A percentile compares a stretch with the other conserved stretches of the same genome.
Conservation (phyloP, 2,888 invertebrate species). For the Rambutsinella grinnellia region DNA sequence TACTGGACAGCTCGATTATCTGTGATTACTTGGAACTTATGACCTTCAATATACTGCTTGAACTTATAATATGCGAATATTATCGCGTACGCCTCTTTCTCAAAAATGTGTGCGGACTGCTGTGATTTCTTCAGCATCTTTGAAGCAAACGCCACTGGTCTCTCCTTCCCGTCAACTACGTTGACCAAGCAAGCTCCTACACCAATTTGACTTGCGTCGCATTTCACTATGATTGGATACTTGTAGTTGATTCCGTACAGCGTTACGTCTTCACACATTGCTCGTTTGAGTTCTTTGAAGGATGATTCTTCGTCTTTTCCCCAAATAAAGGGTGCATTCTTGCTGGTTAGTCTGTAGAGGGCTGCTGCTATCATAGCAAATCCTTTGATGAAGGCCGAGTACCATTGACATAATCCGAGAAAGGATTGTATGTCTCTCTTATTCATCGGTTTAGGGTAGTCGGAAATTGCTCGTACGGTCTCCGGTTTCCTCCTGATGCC, state of each 20-base stretch:
- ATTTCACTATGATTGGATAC: constrained; percentile 33
- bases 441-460: constrained; percentile 57
- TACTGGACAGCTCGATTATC: constrained; percentile 51
- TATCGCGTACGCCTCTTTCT: constrained; percentile 50
- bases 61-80: constrained; percentile 44
- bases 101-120: constrained; percentile 18
- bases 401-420: constrained; percentile 65
- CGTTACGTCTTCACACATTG: constrained; percentile 12
- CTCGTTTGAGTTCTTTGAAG: constrained; percentile 40
- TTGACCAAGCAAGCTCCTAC: constrained; percentile 47
- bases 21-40: constrained; percentile 46
- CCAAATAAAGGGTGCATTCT: constrained; percentile 38
- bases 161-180: constrained; percentile 19
- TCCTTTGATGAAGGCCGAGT: constrained; percentile 59
- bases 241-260: constrained; percentile 38
- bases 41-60: constrained; percentile 37
- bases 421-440: constrained; percentile 60
- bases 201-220: constrained; percentile 46
- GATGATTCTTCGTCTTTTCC: constrained; percentile 27
- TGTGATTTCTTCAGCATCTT: constrained; percentile 32
- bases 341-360: constrained; percentile 46
- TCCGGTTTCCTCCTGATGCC: constrained; percentile 60
- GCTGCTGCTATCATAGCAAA: constrained; percentile 62
- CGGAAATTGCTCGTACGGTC: constrained; percentile 53
- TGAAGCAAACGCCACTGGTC: constrained; percentile 37